phyloP scores from a whole-genome alignment of 1,140 invertebrate genomes.

The Augochlora pura region DNA sequence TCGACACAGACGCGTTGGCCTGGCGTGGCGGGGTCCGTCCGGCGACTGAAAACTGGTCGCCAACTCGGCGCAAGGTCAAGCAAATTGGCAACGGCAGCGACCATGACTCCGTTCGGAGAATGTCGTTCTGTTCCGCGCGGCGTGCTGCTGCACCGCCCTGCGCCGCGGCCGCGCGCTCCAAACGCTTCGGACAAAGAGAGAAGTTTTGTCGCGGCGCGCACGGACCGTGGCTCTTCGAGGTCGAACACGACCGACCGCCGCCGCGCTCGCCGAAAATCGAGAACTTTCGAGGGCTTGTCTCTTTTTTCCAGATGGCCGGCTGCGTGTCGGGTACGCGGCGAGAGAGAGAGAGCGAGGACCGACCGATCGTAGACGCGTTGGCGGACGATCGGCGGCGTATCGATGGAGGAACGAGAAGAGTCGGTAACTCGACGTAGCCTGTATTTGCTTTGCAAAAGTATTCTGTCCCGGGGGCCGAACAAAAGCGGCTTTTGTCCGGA shows the following conservation, averaged over 20 bases:
- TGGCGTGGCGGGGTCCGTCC: neutral
- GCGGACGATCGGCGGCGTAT: neutral
- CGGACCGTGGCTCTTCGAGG: slow-evolving; percentile 1
- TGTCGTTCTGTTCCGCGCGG: slow-evolving; percentile 43
- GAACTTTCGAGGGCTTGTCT: neutral
- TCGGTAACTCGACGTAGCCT: slow-evolving; percentile 9
- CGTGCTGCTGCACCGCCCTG: slow-evolving; percentile 29
- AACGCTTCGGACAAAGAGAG: slow-evolving; percentile 49
- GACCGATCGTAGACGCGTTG: neutral
- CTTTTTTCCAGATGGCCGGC: too few species aligned
- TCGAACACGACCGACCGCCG: neutral
- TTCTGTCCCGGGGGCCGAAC: slow-evolving; percentile 36
- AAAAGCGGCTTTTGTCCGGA: slow-evolving; percentile 46
- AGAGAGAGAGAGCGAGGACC: too few species aligned
- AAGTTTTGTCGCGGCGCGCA: slow-evolving; percentile 22
- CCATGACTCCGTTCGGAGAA: slow-evolving; percentile 57
- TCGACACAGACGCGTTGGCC: slow-evolving; percentile 24
- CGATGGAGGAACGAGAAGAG: neutral
- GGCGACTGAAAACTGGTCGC: slow-evolving; percentile 49
- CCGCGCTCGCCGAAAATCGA: neutral
- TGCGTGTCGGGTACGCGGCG: too few species aligned
- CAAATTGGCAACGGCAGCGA: slow-evolving; percentile 60
- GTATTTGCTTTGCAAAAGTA: slow-evolving; percentile 45
- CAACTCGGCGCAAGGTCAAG: slow-evolving; percentile 61
- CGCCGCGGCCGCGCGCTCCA: slow-evolving; percentile 18